A percentile compares a stretch with the other conserved stretches of the same genome.
phyloP scores from a whole-genome alignment of 2,113 vertebrate genomes.

The Gallinago jamesoni region DNA sequence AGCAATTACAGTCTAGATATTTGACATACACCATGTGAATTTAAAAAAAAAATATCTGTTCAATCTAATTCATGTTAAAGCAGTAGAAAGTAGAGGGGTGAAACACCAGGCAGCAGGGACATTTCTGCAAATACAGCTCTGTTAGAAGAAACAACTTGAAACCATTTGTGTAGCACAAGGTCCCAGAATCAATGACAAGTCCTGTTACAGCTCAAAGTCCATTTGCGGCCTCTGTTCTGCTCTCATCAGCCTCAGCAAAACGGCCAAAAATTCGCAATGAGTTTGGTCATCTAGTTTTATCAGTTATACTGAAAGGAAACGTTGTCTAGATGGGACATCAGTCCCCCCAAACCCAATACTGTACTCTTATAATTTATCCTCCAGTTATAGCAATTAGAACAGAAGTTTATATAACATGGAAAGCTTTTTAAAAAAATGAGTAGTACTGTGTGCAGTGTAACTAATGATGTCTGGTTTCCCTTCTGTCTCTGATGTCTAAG shows the following conservation, averaged over 20 bases:
- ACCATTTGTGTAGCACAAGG: background rate
- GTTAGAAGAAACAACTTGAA: background rate
- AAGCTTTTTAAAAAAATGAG: background rate
- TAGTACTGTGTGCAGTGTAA: background rate
- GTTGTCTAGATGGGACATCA: background rate
- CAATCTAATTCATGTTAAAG: background rate
- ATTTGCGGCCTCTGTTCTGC: background rate
- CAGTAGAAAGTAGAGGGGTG: background rate
- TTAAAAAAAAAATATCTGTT: background rate
- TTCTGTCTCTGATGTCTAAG: background rate
- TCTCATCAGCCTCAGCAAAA: background rate
- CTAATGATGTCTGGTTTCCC: background rate
- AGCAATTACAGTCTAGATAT: background rate
- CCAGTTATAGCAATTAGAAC: background rate
- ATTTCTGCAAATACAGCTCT: background rate
- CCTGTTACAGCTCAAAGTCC: background rate
- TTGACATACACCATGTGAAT: background rate
- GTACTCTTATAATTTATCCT: background rate
- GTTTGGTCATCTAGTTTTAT: background rate
- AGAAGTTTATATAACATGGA: background rate
- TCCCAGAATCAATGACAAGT: background rate
- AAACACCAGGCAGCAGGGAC: background rate
- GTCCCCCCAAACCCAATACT: background rate
- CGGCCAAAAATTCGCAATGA: background rate
- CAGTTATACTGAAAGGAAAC: background rate